Percentiles rank a stretch among this genome's conserved stretches.
Conservation (phyloP, 2,113 vertebrate genomes). For the Anas platyrhynchos region DNA sequence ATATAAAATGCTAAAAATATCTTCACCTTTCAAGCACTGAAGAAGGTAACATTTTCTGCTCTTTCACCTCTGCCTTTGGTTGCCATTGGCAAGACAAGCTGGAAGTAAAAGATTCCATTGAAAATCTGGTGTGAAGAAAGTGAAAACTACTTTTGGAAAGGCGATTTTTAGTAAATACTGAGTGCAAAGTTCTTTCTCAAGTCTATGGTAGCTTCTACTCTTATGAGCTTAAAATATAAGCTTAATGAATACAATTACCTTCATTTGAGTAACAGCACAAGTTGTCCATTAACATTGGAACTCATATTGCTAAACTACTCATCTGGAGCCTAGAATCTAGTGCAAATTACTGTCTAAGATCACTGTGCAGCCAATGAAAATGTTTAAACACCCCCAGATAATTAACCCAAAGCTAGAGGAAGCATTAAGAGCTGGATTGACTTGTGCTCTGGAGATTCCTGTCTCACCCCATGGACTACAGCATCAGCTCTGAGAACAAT, state of each 20-base stretch:
- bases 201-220: background rate
- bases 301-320: background rate
- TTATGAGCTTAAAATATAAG: background rate
- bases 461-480: background rate
- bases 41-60: background rate
- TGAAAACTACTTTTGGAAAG: background rate
- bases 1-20: background rate
- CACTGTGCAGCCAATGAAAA: background rate
- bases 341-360: background rate
- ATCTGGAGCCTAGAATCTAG: background rate
- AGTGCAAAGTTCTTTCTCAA: background rate
- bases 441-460: background rate
- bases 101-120: background rate
- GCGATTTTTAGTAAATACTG: background rate
- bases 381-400: background rate
- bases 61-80: background rate
- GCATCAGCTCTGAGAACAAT: background rate
- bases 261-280: background rate
- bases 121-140: background rate
- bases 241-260: background rate
- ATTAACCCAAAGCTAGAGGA: background rate
- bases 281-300: background rate
- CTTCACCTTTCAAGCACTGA: background rate
- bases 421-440: background rate
- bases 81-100: background rate